Conservation (phyloP, 2,113 vertebrate species). For the Nerophis ophidion region DNA sequence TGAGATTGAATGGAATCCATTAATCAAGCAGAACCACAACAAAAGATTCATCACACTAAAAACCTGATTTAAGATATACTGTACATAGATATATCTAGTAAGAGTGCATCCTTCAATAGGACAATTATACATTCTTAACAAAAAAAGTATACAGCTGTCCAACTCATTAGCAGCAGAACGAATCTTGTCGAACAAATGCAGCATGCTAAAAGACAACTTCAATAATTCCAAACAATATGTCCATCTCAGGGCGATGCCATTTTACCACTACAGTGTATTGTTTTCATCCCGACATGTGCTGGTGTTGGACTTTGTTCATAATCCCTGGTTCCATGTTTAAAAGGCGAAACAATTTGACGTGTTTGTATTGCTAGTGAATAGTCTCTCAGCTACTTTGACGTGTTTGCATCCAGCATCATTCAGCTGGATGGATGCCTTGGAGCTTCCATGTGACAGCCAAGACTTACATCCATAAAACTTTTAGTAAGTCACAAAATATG, state of each 20-base stretch:
- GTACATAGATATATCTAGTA: constrained; percentile 27
- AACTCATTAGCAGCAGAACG: constrained; percentile 51
- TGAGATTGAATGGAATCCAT: constrained; percentile 41
- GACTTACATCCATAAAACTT: neutral
- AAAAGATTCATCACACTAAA: constrained; percentile 39
- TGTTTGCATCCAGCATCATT: neutral
- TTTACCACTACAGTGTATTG: constrained; percentile 48
- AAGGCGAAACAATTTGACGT: constrained; percentile 14
- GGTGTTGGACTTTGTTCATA: constrained; percentile 66
- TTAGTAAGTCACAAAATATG: too few species aligned
- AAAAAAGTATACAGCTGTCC: constrained; percentile 43
- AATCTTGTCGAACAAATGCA: constrained; percentile 53
- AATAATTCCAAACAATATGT: constrained; percentile 40
- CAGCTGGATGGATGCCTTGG: constrained; percentile 6
- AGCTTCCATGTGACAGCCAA: constrained; percentile 4
- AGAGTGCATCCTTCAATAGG: constrained; percentile 33
- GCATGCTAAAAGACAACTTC: constrained; percentile 39
- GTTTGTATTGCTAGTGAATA: constrained; percentile 56
- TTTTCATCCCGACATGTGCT: constrained; percentile 55
- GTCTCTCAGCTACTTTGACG: constrained; percentile 18
- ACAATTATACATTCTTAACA: constrained; percentile 67
- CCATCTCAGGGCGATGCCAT: constrained; percentile 36
- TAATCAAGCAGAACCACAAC: constrained; percentile 33
- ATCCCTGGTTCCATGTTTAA: constrained; percentile 40
- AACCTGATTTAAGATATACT: constrained; percentile 48